These are phyloP conservation scores for Drosophila tani DNA, from an alignment of 1,140 invertebrate species.

Conservation along the genomic window DNA sequence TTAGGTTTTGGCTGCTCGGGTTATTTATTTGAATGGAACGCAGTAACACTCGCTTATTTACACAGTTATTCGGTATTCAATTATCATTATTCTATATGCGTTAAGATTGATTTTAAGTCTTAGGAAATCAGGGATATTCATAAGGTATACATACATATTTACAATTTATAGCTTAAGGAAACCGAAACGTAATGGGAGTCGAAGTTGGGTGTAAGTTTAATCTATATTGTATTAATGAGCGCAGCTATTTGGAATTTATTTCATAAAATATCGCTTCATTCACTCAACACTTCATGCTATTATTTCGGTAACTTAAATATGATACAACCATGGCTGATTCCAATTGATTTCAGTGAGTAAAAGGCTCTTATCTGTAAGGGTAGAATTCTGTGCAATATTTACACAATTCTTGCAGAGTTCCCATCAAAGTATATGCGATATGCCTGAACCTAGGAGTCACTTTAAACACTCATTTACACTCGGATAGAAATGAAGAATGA, in stretches of 20 bases:
- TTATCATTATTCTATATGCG: constrained; percentile 22
- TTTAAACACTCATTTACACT: constrained; percentile 36
- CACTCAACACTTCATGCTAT: not conserved
- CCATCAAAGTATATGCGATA: constrained; percentile 27
- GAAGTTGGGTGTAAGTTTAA: not conserved
- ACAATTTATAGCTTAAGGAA: constrained; percentile 51
- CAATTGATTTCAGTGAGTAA: constrained; percentile 9
- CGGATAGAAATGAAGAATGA: constrained; percentile 16
- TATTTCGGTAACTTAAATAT: constrained; percentile 28
- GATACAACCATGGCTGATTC: constrained; percentile 40
- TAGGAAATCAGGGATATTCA: constrained; percentile 31
- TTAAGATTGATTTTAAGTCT: constrained; percentile 23
- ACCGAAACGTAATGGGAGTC: constrained; percentile 13
- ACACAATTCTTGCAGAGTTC: constrained; percentile 48
- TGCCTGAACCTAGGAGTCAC: constrained; percentile 24
- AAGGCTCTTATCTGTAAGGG: constrained; percentile 12
- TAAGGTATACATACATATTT: constrained; percentile 55
- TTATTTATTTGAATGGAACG: constrained; percentile 53
- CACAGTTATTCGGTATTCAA: constrained; percentile 36
- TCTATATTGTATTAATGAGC: constrained; percentile 1
- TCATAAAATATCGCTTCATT: not conserved
- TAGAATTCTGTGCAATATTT: constrained; percentile 47
- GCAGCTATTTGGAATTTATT: not conserved
- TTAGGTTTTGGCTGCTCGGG: constrained; percentile 33
- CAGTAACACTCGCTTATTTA: constrained; percentile 61